phyloP scores from a whole-genome alignment of 2,113 vertebrate genomes.

The Vombatus ursinus region DNA sequence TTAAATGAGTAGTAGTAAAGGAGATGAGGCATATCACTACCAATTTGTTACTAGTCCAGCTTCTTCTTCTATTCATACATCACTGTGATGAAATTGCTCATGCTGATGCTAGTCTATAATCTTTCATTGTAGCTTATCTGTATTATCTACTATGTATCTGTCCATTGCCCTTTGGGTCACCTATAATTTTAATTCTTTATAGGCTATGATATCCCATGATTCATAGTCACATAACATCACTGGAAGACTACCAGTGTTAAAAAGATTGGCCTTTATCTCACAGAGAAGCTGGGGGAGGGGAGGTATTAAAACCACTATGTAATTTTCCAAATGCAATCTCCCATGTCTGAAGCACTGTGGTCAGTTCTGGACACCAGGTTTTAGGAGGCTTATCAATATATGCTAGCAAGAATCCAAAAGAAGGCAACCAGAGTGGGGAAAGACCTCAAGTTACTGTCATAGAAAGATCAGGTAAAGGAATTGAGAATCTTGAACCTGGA shows the following conservation, averaged over 20 bases:
- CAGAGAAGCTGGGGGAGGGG: neutral
- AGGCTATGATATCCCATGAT: neutral
- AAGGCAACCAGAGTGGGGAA: neutral
- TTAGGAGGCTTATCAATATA: neutral
- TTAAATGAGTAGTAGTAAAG: neutral
- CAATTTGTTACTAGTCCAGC: neutral
- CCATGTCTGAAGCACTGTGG: neutral
- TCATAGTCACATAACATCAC: neutral
- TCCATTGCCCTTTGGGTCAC: neutral
- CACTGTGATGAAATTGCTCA: neutral
- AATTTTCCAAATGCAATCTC: neutral
- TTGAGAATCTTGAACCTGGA: neutral
- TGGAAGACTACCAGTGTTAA: neutral
- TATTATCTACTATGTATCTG: neutral
- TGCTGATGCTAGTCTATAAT: neutral
- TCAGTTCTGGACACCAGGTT: neutral
- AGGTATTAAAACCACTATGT: neutral
- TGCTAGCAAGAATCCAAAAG: neutral
- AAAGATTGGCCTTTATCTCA: neutral
- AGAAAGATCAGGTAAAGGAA: neutral
- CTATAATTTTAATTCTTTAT: neutral
- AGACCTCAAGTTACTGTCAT: neutral
- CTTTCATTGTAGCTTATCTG: neutral
- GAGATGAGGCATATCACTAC: neutral
- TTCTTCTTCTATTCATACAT: neutral